A percentile compares a stretch with the other conserved stretches of the same genome.
These are phyloP conservation scores for Tachypleus tridentatus DNA, from an alignment of 1,140 invertebrate species.

Conservation along the genomic window DNA sequence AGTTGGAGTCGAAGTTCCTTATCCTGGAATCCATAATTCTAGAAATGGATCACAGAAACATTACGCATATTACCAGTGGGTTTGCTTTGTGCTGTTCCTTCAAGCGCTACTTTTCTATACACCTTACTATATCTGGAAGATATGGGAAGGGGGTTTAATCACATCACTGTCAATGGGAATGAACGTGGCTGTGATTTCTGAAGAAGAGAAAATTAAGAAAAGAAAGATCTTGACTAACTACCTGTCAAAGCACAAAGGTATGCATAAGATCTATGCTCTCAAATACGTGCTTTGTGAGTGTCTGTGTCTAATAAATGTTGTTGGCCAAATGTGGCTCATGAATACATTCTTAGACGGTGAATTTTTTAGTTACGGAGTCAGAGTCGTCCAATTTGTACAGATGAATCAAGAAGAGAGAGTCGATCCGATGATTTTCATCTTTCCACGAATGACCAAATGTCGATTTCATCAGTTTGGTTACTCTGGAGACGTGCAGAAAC, in stretches of 20 bases:
- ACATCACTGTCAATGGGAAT: slow-evolving; percentile 17
- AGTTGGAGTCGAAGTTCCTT: slow-evolving; percentile 16
- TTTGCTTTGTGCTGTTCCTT: slow-evolving; percentile 38
- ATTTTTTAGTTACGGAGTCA: slow-evolving; percentile 86
- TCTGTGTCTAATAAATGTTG: slow-evolving; percentile 32
- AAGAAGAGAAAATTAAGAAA: slow-evolving; percentile 21
- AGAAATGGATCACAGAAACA: slow-evolving; percentile 12
- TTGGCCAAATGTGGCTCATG: slow-evolving; percentile 54
- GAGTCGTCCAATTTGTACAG: slow-evolving; percentile 82
- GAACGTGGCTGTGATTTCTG: slow-evolving; percentile 28
- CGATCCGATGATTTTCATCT: slow-evolving; percentile 79
- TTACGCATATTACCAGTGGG: slow-evolving; percentile 74
- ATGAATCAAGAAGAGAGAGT: slow-evolving; percentile 70
- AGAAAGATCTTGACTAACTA: slow-evolving; percentile 55
- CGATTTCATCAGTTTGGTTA: slow-evolving; percentile 74
- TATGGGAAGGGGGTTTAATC: slow-evolving; percentile 24
- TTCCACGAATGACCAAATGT: slow-evolving; percentile 81
- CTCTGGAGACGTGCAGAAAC: slow-evolving; percentile 63
- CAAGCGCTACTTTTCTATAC: slow-evolving; percentile 32
- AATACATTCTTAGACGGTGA: slow-evolving; percentile 91
- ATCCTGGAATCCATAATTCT: slow-evolving; percentile 16
- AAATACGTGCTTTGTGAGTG: slow-evolving; percentile 72
- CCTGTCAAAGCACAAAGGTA: slow-evolving; percentile 37
- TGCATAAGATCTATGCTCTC: slow-evolving; percentile 66
- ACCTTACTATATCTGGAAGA: slow-evolving; percentile 34